Conservation (phyloP, 2,113 vertebrate genomes). For the Saguinus midas region DNA sequence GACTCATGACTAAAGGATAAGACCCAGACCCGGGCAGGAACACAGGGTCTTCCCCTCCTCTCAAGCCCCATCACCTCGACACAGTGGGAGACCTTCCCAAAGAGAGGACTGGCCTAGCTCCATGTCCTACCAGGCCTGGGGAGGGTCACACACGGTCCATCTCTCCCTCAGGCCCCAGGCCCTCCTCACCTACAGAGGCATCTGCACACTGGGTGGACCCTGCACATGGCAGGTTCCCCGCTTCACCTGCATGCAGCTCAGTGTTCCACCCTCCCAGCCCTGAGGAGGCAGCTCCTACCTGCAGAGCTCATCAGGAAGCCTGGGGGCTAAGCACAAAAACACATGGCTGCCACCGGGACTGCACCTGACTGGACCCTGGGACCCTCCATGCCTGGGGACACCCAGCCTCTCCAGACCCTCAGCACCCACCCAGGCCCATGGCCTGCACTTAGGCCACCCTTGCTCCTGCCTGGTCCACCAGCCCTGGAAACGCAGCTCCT, state of each 20-base stretch:
- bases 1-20: background rate
- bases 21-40: background rate
- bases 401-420: background rate
- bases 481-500: background rate
- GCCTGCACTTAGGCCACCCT: background rate
- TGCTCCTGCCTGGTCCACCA: background rate
- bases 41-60: too few relatives aligned
- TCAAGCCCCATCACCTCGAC: too few relatives aligned
- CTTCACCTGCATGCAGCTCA: background rate
- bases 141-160: too few relatives aligned
- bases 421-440: background rate
- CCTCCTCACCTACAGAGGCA: background rate
- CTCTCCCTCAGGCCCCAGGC: too few relatives aligned
- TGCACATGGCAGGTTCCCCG: background rate
- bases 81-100: fast-evolving
- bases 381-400: fast-evolving
- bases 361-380: background rate
- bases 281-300: background rate
- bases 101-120: background rate
- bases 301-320: background rate
- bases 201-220: background rate
- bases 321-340: background rate
- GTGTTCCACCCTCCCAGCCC: fast-evolving
- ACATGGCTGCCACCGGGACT: fast-evolving
- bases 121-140: too few relatives aligned